Evolutionary conservation across 2,113 vertebrate genomes (phyloP).

Genomic region (Himantopus leucocephalus): DNA sequence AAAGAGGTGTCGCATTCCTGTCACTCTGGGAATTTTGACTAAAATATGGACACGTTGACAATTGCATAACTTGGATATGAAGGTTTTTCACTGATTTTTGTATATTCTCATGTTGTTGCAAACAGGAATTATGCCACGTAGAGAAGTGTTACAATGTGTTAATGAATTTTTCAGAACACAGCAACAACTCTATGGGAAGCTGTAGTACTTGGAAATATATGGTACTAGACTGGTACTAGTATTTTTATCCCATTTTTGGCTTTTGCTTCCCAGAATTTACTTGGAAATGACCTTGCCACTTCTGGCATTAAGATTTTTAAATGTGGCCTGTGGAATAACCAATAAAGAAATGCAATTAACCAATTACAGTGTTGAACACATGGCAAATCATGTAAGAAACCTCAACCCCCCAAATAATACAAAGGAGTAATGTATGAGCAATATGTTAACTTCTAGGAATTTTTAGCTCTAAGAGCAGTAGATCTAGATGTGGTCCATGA

Average conservation of each 20-base stretch:
- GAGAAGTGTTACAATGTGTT: background rate
- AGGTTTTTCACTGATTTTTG: background rate
- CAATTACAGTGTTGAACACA: slow-evolving; percentile 1
- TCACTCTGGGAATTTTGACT: background rate
- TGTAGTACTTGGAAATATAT: background rate
- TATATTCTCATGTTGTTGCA: background rate
- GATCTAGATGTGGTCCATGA: background rate
- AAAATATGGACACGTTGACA: background rate
- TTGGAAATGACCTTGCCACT: background rate
- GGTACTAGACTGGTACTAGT: background rate
- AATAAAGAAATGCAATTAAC: slow-evolving; percentile 19
- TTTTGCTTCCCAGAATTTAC: background rate
- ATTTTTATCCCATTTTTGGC: background rate
- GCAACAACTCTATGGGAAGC: background rate
- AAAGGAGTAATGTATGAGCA: background rate
- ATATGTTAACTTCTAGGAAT: background rate
- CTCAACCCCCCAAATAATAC: background rate
- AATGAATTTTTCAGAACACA: background rate
- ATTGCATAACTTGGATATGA: background rate
- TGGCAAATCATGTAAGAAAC: slow-evolving; percentile 6
- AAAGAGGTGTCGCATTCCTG: background rate
- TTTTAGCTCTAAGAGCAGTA: background rate
- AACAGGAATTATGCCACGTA: slow-evolving; percentile 9
- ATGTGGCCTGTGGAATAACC: slow-evolving; percentile 31
- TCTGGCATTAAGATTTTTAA: background rate